Evolutionary conservation across 2,113 vertebrate species (phyloP), one percentile per base, ranked within the genome.

Genomic region (Manacus vitellinus): DNA sequence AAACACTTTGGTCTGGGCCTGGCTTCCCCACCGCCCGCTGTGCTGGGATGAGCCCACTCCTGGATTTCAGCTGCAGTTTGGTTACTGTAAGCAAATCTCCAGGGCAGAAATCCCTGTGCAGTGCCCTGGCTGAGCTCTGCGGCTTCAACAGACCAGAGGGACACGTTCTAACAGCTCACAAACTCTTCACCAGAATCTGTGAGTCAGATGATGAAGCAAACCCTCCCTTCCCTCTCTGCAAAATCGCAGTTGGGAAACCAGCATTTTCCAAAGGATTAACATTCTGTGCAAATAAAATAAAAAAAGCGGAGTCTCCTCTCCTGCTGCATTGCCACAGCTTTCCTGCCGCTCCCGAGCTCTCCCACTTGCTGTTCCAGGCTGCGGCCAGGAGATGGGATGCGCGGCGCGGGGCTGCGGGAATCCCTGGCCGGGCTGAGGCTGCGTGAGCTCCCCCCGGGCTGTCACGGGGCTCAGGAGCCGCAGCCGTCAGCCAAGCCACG

Each of bases 301-400:
- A 25, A 17, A 2, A 5, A 6, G 39, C 0, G 9, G 28, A 6
- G 16, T 0, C 5, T 2, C 59, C 21, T 37, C 3, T 4, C n/a
- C 33, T 0, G 79, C 56, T 4, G 79, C 51, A 1, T 6, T 7
- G 4, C 24, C 66, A 0, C 12, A 4, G 75, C 39, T 44, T 65
- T 15, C 28, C 62, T 1, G 55, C 14, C 27, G 51, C 76, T 37
- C 0, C 51, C 51, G 22, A 10, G 76, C 67, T 2, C 14, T 51
- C 1, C 5, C 5, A 10, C 6, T 1, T 85, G 94, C 90, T 44
- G 66, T 77, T 67, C 5, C 89, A 0, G 3, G 23, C 44, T 2
- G 25, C 31, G 9, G 84, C 93, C 93, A 27, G 89, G 6, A 91
- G 92, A 37, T 37, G 91, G 88, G 46, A 24, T 16, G 41, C 51